Evolutionary conservation across 2,888 invertebrate genomes (phyloP).

Genomic region (Tachystola acroxantha): DNA sequence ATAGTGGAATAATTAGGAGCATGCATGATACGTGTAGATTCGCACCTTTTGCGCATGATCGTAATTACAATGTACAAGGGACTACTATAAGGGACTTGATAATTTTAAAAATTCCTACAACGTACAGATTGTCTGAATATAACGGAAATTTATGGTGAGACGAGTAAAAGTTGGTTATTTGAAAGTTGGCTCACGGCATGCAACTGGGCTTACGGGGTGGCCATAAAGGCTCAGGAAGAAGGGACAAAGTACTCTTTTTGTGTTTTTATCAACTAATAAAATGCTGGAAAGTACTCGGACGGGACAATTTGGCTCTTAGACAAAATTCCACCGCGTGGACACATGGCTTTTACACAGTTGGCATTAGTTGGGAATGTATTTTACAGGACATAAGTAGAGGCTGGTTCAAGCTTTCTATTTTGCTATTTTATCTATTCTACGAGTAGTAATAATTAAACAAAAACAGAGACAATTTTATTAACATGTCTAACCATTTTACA

Average conservation of each 20-base stretch:
- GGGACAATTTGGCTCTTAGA: constrained; percentile 42
- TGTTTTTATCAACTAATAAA: constrained; percentile 59
- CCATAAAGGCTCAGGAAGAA: constrained; percentile 35
- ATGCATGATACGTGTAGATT: no score
- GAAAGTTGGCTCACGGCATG: constrained; percentile 22
- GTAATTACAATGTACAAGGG: no score
- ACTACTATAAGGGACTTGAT: no score
- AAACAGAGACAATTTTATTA: no score
- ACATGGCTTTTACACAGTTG: constrained; percentile 12
- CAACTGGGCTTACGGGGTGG: constrained; percentile 23
- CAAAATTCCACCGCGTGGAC: constrained; percentile 36
- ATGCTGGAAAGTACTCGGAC: constrained; percentile 37
- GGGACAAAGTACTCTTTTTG: constrained; percentile 34
- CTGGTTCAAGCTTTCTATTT: no score
- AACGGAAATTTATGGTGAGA: constrained; percentile 5
- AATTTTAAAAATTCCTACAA: no score
- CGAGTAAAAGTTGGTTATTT: constrained; percentile 27
- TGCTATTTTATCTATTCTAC: no score
- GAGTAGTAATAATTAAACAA: no score
- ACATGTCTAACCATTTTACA: no score
- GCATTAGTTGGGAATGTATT: not conserved
- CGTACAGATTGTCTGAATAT: not conserved
- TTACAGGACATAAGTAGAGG: no score
- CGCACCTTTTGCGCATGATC: no score
- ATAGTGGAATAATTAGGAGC: no score